Conservation (phyloP, 2,888 invertebrate species). For the Erebia ligea region DNA sequence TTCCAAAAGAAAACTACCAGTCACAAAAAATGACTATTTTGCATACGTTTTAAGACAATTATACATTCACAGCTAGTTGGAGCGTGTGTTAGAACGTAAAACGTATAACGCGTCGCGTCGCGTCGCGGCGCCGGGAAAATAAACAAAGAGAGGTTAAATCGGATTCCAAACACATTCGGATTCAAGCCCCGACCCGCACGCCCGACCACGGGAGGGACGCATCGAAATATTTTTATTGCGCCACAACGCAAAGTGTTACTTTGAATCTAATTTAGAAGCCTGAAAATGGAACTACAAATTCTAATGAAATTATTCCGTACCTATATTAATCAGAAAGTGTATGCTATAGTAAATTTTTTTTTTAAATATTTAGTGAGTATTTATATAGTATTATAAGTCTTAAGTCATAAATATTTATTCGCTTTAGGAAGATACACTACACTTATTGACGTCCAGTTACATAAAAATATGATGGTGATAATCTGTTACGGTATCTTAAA, state of each 20-base stretch:
- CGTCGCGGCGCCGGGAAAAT: not conserved
- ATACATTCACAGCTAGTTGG: not conserved
- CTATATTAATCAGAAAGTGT: not conserved
- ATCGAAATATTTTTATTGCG: slow-evolving; percentile 28
- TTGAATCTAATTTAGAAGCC: not conserved
- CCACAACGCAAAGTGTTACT: slow-evolving; percentile 24
- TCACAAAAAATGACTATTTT: not conserved
- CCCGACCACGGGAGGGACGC: not conserved
- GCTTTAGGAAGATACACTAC: no score
- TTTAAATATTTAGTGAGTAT: no score
- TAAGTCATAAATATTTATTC: no score
- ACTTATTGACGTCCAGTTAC: no score
- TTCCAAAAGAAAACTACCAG: no score
- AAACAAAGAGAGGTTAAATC: not conserved
- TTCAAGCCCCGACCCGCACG: not conserved
- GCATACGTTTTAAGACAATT: not conserved
- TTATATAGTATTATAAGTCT: no score
- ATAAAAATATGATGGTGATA: no score
- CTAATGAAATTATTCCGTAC: not conserved
- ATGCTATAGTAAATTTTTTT: no score
- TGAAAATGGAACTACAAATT: not conserved
- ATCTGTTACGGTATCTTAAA: no score
- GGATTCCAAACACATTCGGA: slow-evolving; percentile 12
- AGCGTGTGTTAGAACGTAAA: not conserved
- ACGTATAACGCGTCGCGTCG: not conserved